Evolutionary conservation across 2,888 invertebrate genomes (phyloP).

Genomic region (Trichopoda pennipes): DNA sequence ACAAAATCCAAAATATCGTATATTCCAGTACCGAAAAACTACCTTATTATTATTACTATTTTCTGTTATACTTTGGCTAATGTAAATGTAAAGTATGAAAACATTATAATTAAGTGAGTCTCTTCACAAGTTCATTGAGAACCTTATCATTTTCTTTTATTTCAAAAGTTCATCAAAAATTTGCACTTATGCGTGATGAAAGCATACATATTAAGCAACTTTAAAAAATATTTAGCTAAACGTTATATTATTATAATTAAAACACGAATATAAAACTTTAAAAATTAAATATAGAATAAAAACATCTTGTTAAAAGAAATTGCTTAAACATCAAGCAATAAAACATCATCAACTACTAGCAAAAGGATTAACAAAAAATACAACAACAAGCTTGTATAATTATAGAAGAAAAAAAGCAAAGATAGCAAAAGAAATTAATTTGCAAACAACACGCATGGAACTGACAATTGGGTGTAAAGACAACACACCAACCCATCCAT

Average conservation of each 20-base stretch:
- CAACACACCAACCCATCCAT: slow-evolving; percentile 37
- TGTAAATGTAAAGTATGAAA: no score
- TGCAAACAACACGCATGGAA: slow-evolving; percentile 65
- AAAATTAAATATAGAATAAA: slow-evolving; percentile 45
- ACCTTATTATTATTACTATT: no score
- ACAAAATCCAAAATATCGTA: no score
- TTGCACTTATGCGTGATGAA: slow-evolving; percentile 8
- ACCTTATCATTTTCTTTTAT: no score
- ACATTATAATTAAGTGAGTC: no score
- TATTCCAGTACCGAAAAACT: no score
- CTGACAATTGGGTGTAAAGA: slow-evolving; percentile 66
- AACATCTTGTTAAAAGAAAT: slow-evolving; percentile 38
- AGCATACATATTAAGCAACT: slow-evolving; percentile 3
- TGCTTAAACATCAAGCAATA: slow-evolving; percentile 37
- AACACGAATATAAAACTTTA: slow-evolving; percentile 35
- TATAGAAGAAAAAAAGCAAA: slow-evolving; percentile 40
- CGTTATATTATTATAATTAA: slow-evolving; percentile 50
- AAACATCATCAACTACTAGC: slow-evolving; percentile 12
- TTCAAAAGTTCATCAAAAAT: no score
- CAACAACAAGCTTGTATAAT: slow-evolving; percentile 43
- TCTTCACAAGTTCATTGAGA: no score
- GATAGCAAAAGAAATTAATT: slow-evolving; percentile 62
- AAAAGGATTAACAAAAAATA: neutral
- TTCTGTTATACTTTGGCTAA: no score
- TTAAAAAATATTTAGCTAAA: slow-evolving; percentile 22